Conservation (phyloP, 2,888 invertebrate species). For the Galerucella calmariensis region DNA sequence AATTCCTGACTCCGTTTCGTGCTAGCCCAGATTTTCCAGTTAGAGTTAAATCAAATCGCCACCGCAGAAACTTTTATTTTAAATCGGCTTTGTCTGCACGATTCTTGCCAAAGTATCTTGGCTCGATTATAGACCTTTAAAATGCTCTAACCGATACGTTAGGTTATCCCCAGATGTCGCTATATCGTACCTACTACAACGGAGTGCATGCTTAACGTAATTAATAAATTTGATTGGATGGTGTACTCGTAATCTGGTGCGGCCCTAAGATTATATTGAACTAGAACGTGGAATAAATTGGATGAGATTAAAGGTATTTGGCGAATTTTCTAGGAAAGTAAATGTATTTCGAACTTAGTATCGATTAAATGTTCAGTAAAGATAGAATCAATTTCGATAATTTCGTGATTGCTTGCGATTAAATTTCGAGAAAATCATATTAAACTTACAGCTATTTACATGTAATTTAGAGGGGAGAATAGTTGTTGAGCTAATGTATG, state of each 20-base stretch:
- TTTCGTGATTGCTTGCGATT: not conserved
- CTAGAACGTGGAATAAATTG: conserved; percentile 14
- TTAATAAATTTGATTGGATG: conserved; percentile 20
- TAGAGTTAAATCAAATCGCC: too few species aligned
- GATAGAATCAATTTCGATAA: not conserved
- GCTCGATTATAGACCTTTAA: not conserved
- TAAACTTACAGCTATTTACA: not conserved
- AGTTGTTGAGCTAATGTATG: too few species aligned
- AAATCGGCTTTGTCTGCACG: too few species aligned
- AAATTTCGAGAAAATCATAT: not conserved
- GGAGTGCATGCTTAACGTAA: conserved; percentile 16
- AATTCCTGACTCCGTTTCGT: too few species aligned
- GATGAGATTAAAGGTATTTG: not conserved
- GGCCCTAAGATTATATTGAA: conserved; percentile 3
- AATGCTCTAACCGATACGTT: not conserved
- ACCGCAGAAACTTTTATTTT: too few species aligned
- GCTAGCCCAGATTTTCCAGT: too few species aligned
- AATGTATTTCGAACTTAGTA: not conserved
- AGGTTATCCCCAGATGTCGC: not conserved
- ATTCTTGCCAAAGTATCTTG: too few species aligned
- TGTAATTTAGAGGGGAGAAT: too few species aligned
- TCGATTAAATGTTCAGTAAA: not conserved
- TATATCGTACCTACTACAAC: not conserved
- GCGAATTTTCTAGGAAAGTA: not conserved
- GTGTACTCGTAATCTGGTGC: not conserved